These are phyloP conservation scores for Heliconius congener DNA, from an alignment of 1,140 invertebrate genomes.

Conservation along the genomic window DNA sequence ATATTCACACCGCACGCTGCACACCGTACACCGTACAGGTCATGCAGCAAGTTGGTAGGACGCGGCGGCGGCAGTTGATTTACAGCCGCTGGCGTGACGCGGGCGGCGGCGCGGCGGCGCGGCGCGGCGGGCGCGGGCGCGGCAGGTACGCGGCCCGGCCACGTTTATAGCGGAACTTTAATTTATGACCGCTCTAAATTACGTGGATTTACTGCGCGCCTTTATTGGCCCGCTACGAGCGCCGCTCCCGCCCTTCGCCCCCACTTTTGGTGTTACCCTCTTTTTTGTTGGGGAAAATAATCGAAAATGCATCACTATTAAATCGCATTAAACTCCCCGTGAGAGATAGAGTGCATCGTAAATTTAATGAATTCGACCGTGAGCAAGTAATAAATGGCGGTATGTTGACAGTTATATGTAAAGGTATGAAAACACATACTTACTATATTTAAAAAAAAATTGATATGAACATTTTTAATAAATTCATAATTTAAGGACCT, in stretches of 20 bases:
- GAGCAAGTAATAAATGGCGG: slow-evolving; percentile 26
- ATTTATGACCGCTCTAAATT: slow-evolving; percentile 79
- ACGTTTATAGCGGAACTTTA: slow-evolving; percentile 78
- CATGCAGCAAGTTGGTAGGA: slow-evolving; percentile 20
- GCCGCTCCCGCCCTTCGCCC: slow-evolving; percentile 56
- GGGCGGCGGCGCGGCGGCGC: slow-evolving; percentile 41
- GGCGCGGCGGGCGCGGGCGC: slow-evolving; percentile 36
- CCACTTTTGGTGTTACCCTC: slow-evolving; percentile 49
- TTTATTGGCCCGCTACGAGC: slow-evolving; percentile 75
- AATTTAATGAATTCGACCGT: slow-evolving; percentile 28
- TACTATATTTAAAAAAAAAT: background rate
- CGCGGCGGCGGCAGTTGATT: slow-evolving; percentile 58
- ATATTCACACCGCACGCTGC: background rate
- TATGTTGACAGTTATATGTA: slow-evolving; percentile 8
- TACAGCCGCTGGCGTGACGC: slow-evolving; percentile 55
- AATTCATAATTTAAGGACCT: background rate
- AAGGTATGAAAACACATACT: background rate
- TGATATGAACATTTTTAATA: background rate
- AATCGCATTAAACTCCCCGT: slow-evolving; percentile 37
- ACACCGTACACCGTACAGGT: background rate
- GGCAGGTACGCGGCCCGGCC: slow-evolving; percentile 60
- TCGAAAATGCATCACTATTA: slow-evolving; percentile 55
- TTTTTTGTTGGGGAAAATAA: slow-evolving; percentile 43
- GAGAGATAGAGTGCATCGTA: slow-evolving; percentile 27
- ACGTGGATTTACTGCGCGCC: slow-evolving; percentile 77